Base-by-base conservation (phyloP, 2,888 invertebrate species). In the Leptarthrus brevirostris region DNA sequence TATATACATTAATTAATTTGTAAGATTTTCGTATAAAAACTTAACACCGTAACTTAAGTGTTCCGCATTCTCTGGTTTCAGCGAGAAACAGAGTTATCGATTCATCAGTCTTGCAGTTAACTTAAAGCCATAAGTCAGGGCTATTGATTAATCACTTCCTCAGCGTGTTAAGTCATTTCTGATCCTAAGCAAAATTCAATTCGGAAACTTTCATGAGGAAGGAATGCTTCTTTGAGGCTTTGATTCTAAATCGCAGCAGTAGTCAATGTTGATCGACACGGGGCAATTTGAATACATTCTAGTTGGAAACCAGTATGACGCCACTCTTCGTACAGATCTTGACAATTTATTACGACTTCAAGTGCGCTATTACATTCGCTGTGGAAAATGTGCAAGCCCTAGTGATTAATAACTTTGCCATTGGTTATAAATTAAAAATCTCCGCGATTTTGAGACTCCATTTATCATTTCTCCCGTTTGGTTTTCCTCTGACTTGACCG, bases 361-460 rank as follows among this genome's bases (percentile, higher is more conserved):
- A 66, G 47, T 66, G 24, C 66, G 16, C 49, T 66, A 44, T 66
- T 49, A 44, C 49, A 22, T 20, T 47, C 49, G 73, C 72, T 66
- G 53, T 58, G 56, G 71, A 74, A 34, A 74, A 72, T 66, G 26
- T 49, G 66, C 66, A 66, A 49, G 66, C 66, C 66, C 12, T 44
- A 74, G 77, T 82, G 83, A 83, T 83, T 83, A 83, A 82, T 83
- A 82, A 81, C 81, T 81, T 79, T 79, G 80, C 80, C 80, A 81
- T 79, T 81, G 80, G 83, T 83, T 83, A 83, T 83, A 83, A 83
- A 83, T 83, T 83, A 84, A 83, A 83, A 84, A 83, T 82, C 83
- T 84, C 83, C 82, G 81, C 83, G 82, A 83, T 83, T 83, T 83
- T 83, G 84, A 83, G 82, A 83, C 82, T 83, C 83, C 83, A 83